Conservation (phyloP, 2,113 vertebrate genomes). For the Syrmaticus mikado region DNA sequence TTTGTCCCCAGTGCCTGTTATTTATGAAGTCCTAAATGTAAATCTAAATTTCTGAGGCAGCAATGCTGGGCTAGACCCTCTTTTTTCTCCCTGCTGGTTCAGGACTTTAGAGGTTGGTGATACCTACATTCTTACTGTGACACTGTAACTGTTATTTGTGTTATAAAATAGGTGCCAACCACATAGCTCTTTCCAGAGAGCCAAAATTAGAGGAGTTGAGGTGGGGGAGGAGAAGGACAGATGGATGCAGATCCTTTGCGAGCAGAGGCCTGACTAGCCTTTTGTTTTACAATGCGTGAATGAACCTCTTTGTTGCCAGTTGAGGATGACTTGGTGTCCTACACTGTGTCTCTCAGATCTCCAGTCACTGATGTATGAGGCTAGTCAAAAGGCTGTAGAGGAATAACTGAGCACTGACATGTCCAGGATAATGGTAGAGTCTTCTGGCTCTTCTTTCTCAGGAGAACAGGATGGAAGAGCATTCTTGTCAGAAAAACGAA, state of each 20-base stretch:
- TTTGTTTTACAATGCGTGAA: background rate
- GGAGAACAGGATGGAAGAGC: background rate
- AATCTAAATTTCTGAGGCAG: background rate
- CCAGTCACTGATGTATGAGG: background rate
- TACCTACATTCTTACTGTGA: background rate
- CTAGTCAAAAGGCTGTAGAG: background rate
- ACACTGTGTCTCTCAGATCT: background rate
- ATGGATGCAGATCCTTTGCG: background rate
- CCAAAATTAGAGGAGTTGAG: background rate
- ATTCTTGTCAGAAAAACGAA: background rate
- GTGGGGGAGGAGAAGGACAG: background rate
- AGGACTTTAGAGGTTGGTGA: background rate
- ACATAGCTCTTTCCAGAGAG: background rate
- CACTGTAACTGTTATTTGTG: background rate
- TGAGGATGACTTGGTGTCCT: background rate
- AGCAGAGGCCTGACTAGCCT: background rate
- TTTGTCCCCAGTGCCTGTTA: background rate
- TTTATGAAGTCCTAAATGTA: background rate
- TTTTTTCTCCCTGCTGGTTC: background rate
- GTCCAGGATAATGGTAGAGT: background rate
- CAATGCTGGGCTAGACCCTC: fast-evolving
- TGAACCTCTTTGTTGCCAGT: background rate
- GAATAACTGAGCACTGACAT: background rate
- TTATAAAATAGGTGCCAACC: background rate
- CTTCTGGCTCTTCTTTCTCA: background rate